These are phyloP conservation scores for Channa striata DNA, from an alignment of 2,797 vertebrate genomes.

Conservation along the genomic window DNA sequence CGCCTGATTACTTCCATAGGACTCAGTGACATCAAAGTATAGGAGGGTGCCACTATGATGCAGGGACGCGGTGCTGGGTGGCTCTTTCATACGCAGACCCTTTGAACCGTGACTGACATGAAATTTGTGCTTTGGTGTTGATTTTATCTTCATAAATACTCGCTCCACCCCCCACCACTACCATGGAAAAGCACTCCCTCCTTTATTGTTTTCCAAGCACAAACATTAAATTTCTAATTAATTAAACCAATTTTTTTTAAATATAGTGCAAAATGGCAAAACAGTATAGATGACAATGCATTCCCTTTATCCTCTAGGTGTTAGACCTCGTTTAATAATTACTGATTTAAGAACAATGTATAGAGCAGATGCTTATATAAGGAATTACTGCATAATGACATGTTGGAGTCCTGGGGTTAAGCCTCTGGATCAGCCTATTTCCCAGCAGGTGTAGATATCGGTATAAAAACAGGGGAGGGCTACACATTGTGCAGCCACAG, in stretches of 20 bases:
- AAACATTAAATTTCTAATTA: background rate
- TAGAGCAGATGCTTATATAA: slow-evolving; percentile 23
- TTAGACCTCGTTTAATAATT: slow-evolving; percentile 34
- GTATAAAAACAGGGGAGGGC: slow-evolving; percentile 59
- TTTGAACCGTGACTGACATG: slow-evolving; percentile 68
- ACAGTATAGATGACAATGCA: background rate
- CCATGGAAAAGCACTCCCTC: background rate
- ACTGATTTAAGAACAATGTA: slow-evolving; percentile 46
- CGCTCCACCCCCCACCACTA: no score
- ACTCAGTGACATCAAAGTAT: slow-evolving; percentile 66
- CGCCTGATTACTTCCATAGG: slow-evolving; percentile 77
- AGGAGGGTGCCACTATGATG: slow-evolving; percentile 64
- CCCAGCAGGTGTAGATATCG: slow-evolving; percentile 69
- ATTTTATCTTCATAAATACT: no score
- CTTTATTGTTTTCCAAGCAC: background rate
- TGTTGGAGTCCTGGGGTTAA: slow-evolving; percentile 60
- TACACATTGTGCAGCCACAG: slow-evolving; percentile 43
- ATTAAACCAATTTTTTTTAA: background rate
- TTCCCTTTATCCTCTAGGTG: background rate
- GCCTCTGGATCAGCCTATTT: slow-evolving; percentile 62
- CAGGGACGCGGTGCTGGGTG: slow-evolving; percentile 56
- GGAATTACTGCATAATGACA: slow-evolving; percentile 65
- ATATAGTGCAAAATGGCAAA: background rate
- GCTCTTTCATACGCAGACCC: slow-evolving; percentile 61
- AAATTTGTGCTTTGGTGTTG: slow-evolving; percentile 28